Evolutionary conservation across 2,797 vertebrate genomes (phyloP), one percentile per base, ranked within the genome.

Genomic region (Lindbergichthys nudifrons): DNA sequence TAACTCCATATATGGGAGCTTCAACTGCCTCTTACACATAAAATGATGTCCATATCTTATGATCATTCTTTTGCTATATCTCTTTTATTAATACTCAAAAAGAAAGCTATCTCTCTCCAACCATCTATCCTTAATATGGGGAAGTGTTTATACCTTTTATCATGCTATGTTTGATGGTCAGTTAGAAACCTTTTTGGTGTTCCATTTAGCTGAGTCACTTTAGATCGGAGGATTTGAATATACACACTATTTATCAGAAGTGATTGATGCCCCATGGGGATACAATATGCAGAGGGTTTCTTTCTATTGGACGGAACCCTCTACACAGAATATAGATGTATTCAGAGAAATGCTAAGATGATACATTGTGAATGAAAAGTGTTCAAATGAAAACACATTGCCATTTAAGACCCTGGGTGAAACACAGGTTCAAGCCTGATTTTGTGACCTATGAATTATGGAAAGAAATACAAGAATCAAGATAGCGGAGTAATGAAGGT

Each of bases 401-500:
- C 21, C 48, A 60, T 70, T 61, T 41, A 46, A 62, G 58, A 53
- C 78, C 53, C 41, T 10, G 0, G 1, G 30, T 73, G 61, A 81
- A 70, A 73, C 57, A 10, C 56, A 56, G 51, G 65, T 75, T 82
- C 23, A 51, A 64, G 16, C 10, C 59, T 69, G 77, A 79, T 81
- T 73, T 58, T 61, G 53, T 75, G 81, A 81, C 68, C 85, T 10
- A 30, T 64, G 56, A 80, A 70, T 71, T 77, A 73, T 68, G 67
- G 73, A 62, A 51, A 64, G 41, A 81, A 63, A 65, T 77, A 83
- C 73, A 76, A 85, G 76, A 91, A 74, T 75, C 26, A 70, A 89
- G 80, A 67, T 47, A 82, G 81, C 66, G 42, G 62, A 57, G 64
- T 90, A 90, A 91, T 86, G 76, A 87, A 70, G 75, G 87, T 90